Evolutionary conservation across 2,888 invertebrate species (phyloP), one percentile per base, ranked within the genome.

Genomic region (Nemoura dubitans): DNA sequence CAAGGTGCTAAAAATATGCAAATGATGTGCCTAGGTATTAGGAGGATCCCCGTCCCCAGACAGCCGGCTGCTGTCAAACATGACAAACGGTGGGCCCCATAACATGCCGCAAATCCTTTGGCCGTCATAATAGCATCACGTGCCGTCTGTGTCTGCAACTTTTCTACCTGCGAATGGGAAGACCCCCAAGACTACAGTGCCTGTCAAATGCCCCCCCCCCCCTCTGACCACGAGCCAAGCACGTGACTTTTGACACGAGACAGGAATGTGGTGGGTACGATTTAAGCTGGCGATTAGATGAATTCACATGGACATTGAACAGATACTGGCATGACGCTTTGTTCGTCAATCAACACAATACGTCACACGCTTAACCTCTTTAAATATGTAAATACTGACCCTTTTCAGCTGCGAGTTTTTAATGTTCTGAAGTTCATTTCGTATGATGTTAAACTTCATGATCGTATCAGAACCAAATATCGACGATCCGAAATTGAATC

Each of bases 391-490:
- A 89, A 90, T 90, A 95, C 95, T 94, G 96, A 98, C 98, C 98
- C 98, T 95, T 94, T 97, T 98, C 89, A 99, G 94, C 92, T 98
- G 98, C 92, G 97, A 97, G 92, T 97, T 97, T 95, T 97, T 97
- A 92, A 98, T 98, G 93, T 99, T 99, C 93, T 98, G 98, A 91
- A 99, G 94, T 93, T 99, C 99, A 92, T 98, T 98, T 92, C 96
- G 96, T 91, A 99, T 99, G 89, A 99, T 96, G 92, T 96, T 97
- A 92, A 98, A 98, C 93, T 98, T 98, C 96, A 99, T 98, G 95
- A 98, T 96, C 14, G 98, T 98, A 91, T 98, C 98, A 87, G 98
- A 98, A 91, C 97, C 98, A 93, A 98, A 98, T 91, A 98, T 96
- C 88, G 97, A 97, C 89, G 96, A 95, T 85, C 97, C 97, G 91